These are phyloP conservation scores for Scrobipalpa costella DNA, from an alignment of 2,888 invertebrate species.

Conservation along the genomic window DNA sequence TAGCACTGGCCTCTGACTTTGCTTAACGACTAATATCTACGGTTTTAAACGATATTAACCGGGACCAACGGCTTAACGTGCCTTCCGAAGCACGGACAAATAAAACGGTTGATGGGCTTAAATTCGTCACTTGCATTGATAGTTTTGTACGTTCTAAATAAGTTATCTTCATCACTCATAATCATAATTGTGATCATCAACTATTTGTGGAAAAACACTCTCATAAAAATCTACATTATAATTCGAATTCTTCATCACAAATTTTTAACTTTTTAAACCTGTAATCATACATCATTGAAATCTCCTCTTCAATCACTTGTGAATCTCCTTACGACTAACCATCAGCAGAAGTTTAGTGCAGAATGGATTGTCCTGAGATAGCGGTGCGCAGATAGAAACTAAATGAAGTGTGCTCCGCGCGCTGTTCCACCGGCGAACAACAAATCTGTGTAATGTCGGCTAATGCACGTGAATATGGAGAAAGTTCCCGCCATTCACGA, in stretches of 20 bases:
- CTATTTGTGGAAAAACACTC: not conserved
- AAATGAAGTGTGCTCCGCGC: slow-evolving; percentile 55
- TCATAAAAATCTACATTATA: not conserved
- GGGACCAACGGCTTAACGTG: no score
- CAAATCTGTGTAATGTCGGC: slow-evolving; percentile 61
- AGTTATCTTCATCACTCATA: not conserved
- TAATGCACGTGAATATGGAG: slow-evolving; percentile 70
- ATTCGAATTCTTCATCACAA: not conserved
- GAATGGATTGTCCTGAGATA: slow-evolving; percentile 26
- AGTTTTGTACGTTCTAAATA: not conserved
- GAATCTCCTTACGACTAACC: slow-evolving; percentile 5
- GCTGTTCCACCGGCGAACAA: slow-evolving; percentile 47
- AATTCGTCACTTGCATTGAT: no score
- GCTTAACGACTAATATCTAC: no score
- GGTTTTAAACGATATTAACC: no score
- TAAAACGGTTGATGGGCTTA: no score
- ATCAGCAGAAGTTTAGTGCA: slow-evolving; percentile 1
- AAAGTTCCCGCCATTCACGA: slow-evolving; percentile 64
- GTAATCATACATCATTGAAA: not conserved
- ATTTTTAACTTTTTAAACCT: not conserved
- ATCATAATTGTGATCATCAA: no score
- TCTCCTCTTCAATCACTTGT: slow-evolving; percentile 6
- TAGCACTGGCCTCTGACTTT: no score
- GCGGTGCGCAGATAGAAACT: slow-evolving; percentile 27
- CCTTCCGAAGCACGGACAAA: no score